Base-by-base conservation (phyloP, 1,140 invertebrate species). In the Plectus sambesii region DNA sequence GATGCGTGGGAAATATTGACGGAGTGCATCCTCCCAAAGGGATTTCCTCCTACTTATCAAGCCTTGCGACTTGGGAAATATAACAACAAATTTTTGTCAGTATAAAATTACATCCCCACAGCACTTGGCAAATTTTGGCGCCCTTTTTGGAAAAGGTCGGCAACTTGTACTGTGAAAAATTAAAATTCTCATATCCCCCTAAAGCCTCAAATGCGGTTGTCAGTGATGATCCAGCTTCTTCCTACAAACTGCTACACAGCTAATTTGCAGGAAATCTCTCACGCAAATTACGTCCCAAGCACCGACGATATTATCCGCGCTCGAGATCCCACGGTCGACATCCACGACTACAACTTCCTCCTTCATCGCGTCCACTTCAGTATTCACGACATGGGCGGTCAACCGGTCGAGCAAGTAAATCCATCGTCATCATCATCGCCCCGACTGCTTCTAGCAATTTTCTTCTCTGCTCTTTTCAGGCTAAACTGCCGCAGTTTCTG, bases 321-420 rank as follows among this genome's bases (percentile, higher is more conserved):
- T 26, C 37, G 59, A 12, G 51, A 58, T 15, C 59, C 59, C 15
- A 61, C 59, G 12, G 39, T 44, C 4, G 57, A 59, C 36, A 62
- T 61, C 40, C 42, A 55, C 38, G 52, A 49, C 17, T 62, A 62
- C 38, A 33, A 56, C n/a, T 62, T 62, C 25, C 40, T 42, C 39
- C 40, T 62, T 24, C 49, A 56, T 12, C 38, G 53, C 22, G 44
- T 47, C 22, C n/a, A 42, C 8, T 53, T 62, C 2, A 49, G 60
- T 42, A 60, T 60, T 38, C 39, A 55, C 30, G 60, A 62, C 29
- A 59, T 62, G 27, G 60, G 60, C 8, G 60, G 60, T 15, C 60
- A 62, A 41, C 44, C 47, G 12, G 47, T 45, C 3, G 60, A 62
- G n/a, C 29, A 24, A n/a, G 9, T 43, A 1, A 20, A 12, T 22